These are phyloP conservation scores for Oriolus oriolus DNA, from an alignment of 2,113 vertebrate genomes.

Conservation along the genomic window DNA sequence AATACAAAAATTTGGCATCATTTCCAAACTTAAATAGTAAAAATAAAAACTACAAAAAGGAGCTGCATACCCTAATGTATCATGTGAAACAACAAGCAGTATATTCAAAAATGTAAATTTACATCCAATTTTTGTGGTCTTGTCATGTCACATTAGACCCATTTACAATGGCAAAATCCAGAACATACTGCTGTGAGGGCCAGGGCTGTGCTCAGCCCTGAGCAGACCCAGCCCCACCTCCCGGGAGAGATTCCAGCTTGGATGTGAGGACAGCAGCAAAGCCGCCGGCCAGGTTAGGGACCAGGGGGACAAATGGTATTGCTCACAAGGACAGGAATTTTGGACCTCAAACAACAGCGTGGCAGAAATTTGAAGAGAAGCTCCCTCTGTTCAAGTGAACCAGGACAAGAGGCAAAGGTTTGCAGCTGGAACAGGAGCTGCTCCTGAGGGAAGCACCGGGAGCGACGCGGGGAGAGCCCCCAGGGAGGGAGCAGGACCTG, in stretches of 20 bases:
- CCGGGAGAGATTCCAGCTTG: conserved; percentile 40
- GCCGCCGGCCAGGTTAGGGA: conserved; percentile 22
- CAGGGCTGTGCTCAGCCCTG: conserved; percentile 30
- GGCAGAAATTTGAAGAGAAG: conserved; percentile 70
- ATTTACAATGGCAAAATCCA: conserved; percentile 82
- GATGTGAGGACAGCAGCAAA: not conserved
- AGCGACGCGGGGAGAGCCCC: not conserved
- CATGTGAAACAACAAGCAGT: conserved; percentile 82
- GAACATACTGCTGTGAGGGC: conserved; percentile 66
- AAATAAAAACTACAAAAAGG: conserved; percentile 85
- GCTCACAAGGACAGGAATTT: conserved; percentile 56
- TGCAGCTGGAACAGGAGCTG: conserved; percentile 68
- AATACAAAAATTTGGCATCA: conserved; percentile 88
- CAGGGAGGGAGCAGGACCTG: not conserved
- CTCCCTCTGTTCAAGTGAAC: conserved; percentile 75
- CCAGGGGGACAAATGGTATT: conserved; percentile 33
- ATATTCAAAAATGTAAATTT: conserved; percentile 82
- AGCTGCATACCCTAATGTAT: conserved; percentile 83
- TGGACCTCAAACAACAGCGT: conserved; percentile 71
- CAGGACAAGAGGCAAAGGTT: conserved; percentile 71
- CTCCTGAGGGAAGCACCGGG: conserved; percentile 54
- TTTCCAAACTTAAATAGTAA: conserved; percentile 88
- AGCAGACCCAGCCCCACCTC: conserved; percentile 56
- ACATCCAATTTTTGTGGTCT: conserved; percentile 80
- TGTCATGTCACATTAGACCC: conserved; percentile 80